phyloP scores from a whole-genome alignment of 2,113 vertebrate species.

The Crotalus tigris region DNA sequence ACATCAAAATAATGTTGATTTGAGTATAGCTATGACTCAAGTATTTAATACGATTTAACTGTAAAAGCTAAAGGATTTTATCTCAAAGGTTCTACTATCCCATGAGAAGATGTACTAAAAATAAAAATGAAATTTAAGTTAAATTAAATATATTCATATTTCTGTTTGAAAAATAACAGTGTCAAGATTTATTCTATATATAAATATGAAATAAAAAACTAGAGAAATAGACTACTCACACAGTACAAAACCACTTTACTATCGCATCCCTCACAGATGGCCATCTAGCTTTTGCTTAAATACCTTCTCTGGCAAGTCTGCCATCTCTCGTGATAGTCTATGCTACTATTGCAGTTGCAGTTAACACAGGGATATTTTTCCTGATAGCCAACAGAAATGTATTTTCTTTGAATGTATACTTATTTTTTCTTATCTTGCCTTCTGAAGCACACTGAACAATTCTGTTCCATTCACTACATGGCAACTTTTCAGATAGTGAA shows the following conservation, averaged over 20 bases:
- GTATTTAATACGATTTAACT: conserved; percentile 25
- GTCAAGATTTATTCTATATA: not conserved
- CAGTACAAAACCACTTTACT: not conserved
- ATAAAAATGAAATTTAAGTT: conserved; percentile 48
- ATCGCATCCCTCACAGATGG: not conserved
- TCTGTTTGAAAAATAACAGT: not conserved
- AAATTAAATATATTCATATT: conserved; percentile 3
- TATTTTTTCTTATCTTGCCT: not conserved
- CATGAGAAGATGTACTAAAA: conserved; percentile 11
- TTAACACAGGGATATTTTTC: not conserved
- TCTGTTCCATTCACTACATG: not conserved
- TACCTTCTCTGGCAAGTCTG: not conserved
- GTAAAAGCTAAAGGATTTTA: conserved; percentile 9
- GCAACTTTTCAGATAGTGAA: not conserved
- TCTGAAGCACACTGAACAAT: not conserved
- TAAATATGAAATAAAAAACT: not conserved
- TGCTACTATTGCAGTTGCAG: not conserved
- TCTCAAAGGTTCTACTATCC: conserved; percentile 45
- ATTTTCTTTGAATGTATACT: not conserved
- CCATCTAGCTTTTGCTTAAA: not conserved
- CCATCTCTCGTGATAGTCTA: not conserved
- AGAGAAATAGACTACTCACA: not conserved
- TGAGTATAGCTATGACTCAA: not conserved
- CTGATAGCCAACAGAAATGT: not conserved
- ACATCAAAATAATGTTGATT: conserved; percentile 31